Conservation (phyloP, 64 coral and sea anemone species). For the Platygyra sinensis region DNA sequence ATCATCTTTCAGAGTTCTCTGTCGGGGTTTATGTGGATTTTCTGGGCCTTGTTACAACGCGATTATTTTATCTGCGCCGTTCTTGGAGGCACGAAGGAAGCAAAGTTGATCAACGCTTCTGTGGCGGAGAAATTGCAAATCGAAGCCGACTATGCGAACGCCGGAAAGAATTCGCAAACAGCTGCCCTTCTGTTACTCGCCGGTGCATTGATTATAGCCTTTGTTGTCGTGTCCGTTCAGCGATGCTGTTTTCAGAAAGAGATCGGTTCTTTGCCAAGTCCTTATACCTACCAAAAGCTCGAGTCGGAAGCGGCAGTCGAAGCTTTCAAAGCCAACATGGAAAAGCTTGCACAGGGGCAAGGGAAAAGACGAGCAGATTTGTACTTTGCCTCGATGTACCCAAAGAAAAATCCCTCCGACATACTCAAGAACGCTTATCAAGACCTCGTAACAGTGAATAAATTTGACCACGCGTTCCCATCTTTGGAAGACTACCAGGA, state of each 20-base stretch:
- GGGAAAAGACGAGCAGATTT: constrained; percentile 82
- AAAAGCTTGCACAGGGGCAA: constrained; percentile 72
- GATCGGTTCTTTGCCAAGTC: constrained; percentile 67
- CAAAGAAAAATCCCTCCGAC: constrained; percentile 62
- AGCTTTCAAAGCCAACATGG: constrained; percentile 82
- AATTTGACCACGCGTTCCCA: constrained; percentile 78
- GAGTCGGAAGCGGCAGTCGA: constrained; percentile 82
- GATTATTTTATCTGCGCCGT: constrained; percentile 78
- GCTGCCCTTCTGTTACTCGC: constrained; percentile 63
- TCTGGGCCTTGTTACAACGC: constrained; percentile 82
- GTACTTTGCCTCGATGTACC: constrained; percentile 69
- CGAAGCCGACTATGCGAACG: constrained; percentile 59
- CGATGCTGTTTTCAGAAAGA: constrained; percentile 79
- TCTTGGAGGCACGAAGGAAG: constrained; percentile 63
- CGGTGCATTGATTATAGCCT: constrained; percentile 37
- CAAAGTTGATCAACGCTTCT: constrained; percentile 49
- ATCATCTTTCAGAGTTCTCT: constrained; percentile 67
- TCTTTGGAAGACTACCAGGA: constrained; percentile 75
- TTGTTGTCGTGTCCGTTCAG: constrained; percentile 42
- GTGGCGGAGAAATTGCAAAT: constrained; percentile 45
- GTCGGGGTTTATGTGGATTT: constrained; percentile 76
- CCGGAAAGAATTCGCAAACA: constrained; percentile 60
- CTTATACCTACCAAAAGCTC: constrained; percentile 75
- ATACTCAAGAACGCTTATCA: constrained; percentile 73
- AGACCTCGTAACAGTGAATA: constrained; percentile 68